These are phyloP conservation scores for Drosophila murphyi DNA, from an alignment of 1,140 invertebrate species.

Conservation along the genomic window DNA sequence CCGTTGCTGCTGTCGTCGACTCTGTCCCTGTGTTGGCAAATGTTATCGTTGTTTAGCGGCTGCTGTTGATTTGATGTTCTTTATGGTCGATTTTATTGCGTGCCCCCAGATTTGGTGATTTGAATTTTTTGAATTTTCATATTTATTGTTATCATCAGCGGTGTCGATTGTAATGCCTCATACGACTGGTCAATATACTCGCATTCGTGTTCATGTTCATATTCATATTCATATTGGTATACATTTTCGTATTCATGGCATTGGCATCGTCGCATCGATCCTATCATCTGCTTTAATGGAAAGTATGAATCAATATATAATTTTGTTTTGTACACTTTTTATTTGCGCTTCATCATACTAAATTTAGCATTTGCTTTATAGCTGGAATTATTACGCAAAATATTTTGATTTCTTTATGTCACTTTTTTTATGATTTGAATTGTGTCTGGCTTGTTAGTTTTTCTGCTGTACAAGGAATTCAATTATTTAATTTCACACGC, in stretches of 20 bases:
- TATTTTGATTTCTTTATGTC: constrained; percentile 6
- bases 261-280: constrained; percentile 9
- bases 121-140: constrained; percentile 64
- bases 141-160: constrained; percentile 57
- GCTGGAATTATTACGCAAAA: constrained; percentile 2
- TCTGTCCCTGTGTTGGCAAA: constrained; percentile 29
- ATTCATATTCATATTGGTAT: constrained; percentile 21
- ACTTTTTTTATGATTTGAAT: constrained; percentile 26
- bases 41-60: constrained; percentile 54
- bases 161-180: constrained; percentile 37
- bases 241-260: constrained; percentile 43
- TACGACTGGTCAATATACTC: constrained; percentile 42
- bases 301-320: constrained; percentile 18
- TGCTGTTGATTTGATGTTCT: constrained; percentile 63
- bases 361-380: constrained; percentile 1
- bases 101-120: constrained; percentile 60
- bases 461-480: constrained; percentile 25
- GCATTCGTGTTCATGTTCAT: constrained; percentile 18
- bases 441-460: constrained; percentile 13
- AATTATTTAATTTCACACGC: constrained; percentile 56
- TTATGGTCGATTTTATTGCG: constrained; percentile 63
- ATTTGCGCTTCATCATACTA: constrained; percentile 1
- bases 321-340: constrained; percentile 15
- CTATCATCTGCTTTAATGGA: constrained; percentile 7
- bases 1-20: constrained; percentile 30